These are phyloP conservation scores for Ctenopoma kingsleyae DNA, from an alignment of 2,797 vertebrate species.

Conservation along the genomic window DNA sequence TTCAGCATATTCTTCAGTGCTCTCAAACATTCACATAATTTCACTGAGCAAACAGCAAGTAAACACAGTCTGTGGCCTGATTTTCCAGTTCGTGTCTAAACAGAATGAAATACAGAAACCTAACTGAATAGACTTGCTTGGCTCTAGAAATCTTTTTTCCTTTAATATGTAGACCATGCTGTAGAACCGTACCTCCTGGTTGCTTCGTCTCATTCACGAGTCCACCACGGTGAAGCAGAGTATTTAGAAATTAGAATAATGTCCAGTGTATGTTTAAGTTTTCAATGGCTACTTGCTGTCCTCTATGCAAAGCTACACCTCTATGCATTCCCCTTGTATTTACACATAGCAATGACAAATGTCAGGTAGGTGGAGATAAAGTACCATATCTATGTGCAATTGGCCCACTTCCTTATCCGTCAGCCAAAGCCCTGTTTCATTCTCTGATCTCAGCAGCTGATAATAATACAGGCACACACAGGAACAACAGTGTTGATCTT, in stretches of 20 bases:
- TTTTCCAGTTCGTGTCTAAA: slow-evolving; percentile 61
- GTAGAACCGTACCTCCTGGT: slow-evolving; percentile 40
- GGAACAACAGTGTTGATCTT: background rate
- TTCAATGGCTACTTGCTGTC: background rate
- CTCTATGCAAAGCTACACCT: background rate
- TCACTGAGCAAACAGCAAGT: slow-evolving; percentile 52
- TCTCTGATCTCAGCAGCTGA: slow-evolving; percentile 5
- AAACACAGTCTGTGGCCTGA: background rate
- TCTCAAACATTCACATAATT: slow-evolving; percentile 30
- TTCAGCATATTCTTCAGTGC: background rate
- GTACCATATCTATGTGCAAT: slow-evolving; percentile 16
- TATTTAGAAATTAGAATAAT: background rate
- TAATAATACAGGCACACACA: slow-evolving; percentile 3
- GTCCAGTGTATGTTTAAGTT: background rate
- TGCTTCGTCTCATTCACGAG: slow-evolving; percentile 35
- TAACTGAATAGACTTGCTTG: background rate
- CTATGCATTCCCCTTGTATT: slow-evolving; percentile 33
- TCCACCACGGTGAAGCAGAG: slow-evolving; percentile 11
- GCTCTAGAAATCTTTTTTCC: background rate
- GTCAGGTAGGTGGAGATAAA: slow-evolving; percentile 62
- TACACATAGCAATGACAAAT: slow-evolving; percentile 46
- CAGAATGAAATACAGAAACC: slow-evolving; percentile 23
- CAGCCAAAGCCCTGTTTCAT: slow-evolving; percentile 19
- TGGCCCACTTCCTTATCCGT: slow-evolving; percentile 40
- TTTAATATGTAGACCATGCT: background rate